Conservation (phyloP, 2,797 vertebrate species). For the Acropternis orthonyx region DNA sequence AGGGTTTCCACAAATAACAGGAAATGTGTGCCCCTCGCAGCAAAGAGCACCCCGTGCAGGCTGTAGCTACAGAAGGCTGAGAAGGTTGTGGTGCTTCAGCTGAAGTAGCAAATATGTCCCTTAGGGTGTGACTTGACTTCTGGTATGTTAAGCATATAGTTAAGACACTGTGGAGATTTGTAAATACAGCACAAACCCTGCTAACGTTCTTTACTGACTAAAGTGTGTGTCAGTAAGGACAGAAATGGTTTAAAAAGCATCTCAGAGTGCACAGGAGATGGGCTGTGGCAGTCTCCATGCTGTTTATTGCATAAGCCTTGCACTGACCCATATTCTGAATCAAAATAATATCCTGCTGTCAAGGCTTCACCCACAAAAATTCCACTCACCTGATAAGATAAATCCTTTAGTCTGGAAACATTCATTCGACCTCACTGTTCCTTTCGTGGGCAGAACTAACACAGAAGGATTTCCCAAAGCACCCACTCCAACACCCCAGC, state of each 20-base stretch:
- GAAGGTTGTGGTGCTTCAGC: background rate
- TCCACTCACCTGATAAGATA: background rate
- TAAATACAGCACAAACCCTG: background rate
- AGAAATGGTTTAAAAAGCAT: background rate
- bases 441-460: background rate
- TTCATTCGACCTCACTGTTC: background rate
- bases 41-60: background rate
- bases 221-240: background rate
- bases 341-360: background rate
- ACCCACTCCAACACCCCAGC: background rate
- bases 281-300: background rate
- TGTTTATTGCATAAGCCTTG: fast-evolving
- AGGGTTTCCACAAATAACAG: background rate
- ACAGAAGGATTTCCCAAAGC: background rate
- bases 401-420: background rate
- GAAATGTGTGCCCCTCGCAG: background rate
- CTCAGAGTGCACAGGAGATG: background rate
- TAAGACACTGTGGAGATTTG: background rate
- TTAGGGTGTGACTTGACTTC: background rate
- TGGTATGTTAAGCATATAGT: background rate
- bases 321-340: background rate
- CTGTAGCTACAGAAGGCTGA: background rate
- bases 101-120: fast-evolving
- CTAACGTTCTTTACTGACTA: background rate
- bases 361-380: background rate